A percentile compares a stretch with the other conserved stretches of the same genome.
These are phyloP conservation scores for Pandemis corylana DNA, from an alignment of 2,888 invertebrate species.

Conservation along the genomic window DNA sequence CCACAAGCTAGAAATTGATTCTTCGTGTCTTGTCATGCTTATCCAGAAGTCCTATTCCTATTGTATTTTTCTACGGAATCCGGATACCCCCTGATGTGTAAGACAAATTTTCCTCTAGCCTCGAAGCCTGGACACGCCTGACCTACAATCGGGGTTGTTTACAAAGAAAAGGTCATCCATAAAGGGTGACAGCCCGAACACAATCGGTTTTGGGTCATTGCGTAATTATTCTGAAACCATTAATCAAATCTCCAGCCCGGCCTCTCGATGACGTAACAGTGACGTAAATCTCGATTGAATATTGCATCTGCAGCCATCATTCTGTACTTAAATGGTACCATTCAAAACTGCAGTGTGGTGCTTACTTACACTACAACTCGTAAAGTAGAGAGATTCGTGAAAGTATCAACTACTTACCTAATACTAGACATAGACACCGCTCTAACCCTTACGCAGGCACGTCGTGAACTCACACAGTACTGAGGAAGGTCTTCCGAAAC, in stretches of 20 bases:
- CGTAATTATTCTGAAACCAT: slow-evolving; percentile 45
- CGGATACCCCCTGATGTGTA: slow-evolving; percentile 23
- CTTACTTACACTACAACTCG: slow-evolving; percentile 9
- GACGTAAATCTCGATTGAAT: slow-evolving; percentile 34
- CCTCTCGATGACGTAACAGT: slow-evolving; percentile 25
- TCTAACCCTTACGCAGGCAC: too few relatives aligned
- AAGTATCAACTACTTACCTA: too few relatives aligned
- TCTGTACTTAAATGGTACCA: slow-evolving; percentile 10
- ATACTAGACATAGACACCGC: too few relatives aligned
- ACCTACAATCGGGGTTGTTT: slow-evolving; percentile 58
- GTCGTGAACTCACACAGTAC: too few relatives aligned
- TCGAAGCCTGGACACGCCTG: slow-evolving; percentile 50
- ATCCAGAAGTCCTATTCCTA: slow-evolving; percentile 7
- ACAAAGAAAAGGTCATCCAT: slow-evolving; percentile 55
- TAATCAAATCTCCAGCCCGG: slow-evolving; percentile 49
- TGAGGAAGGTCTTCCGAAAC: too few relatives aligned
- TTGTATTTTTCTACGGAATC: slow-evolving; percentile 18
- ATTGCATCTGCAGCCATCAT: slow-evolving; percentile 13
- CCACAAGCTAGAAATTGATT: too few relatives aligned
- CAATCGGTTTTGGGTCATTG: slow-evolving; percentile 55
- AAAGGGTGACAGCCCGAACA: slow-evolving; percentile 59
- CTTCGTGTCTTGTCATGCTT: background rate
- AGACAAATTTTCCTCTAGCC: slow-evolving; percentile 60
- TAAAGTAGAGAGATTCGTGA: background rate
- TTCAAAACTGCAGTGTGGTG: slow-evolving; percentile 3